These are phyloP conservation scores for Leptinotarsa rubiginosa DNA, from an alignment of 2,888 invertebrate species.

Conservation along the genomic window DNA sequence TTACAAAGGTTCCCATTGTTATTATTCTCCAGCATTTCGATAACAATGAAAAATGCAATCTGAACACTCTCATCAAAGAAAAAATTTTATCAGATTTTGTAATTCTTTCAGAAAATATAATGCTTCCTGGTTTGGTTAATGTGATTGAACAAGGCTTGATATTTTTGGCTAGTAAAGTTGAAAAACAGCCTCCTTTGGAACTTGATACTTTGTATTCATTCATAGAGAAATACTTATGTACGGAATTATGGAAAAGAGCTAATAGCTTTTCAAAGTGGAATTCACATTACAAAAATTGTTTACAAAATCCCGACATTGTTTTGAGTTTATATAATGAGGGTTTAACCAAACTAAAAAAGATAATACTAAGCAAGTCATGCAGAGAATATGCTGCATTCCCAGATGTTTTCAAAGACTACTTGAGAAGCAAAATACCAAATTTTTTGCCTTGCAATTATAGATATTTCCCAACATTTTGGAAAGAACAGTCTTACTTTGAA, in stretches of 20 bases:
- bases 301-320: constrained; percentile 71
- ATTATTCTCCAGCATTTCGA: constrained; percentile 53
- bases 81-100: constrained; percentile 56
- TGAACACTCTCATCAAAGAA: constrained; percentile 48
- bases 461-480: constrained; percentile 75
- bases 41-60: constrained; percentile 36
- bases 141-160: constrained; percentile 56
- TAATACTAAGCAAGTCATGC: constrained; percentile 72
- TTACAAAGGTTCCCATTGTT: constrained; percentile 60
- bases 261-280: constrained; percentile 63
- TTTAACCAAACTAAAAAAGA: constrained; percentile 72
- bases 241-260: constrained; percentile 74
- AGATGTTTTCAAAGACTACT: constrained; percentile 71
- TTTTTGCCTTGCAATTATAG: constrained; percentile 76
- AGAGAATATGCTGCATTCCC: constrained; percentile 75
- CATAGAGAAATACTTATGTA: constrained; percentile 71
- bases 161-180: constrained; percentile 69
- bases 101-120: constrained; percentile 51
- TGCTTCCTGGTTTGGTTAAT: constrained; percentile 42
- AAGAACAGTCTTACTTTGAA: constrained; percentile 67
- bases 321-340: constrained; percentile 77
- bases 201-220: constrained; percentile 71
- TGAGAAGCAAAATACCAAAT: constrained; percentile 66
- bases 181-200: constrained; percentile 69
- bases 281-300: constrained; percentile 65